Percentiles rank a stretch among this genome's conserved stretches.
Evolutionary conservation across 2,888 invertebrate genomes (phyloP).

Genomic region (Neoscelio sp.): DNA sequence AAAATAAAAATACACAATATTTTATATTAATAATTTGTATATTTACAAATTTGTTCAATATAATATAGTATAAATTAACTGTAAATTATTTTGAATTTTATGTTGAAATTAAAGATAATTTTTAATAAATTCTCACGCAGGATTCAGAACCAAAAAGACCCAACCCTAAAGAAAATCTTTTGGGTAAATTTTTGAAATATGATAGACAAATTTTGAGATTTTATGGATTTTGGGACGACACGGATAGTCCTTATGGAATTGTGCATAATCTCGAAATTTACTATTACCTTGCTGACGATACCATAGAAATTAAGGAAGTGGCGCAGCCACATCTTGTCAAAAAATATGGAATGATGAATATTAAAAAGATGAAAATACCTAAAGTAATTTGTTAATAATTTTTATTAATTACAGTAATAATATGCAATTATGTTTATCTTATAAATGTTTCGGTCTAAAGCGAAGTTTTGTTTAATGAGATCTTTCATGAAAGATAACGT

Average conservation of each 20-base stretch:
- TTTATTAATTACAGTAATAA: neutral
- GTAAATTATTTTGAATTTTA: no score
- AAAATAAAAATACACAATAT: neutral
- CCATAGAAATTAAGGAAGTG: constrained; percentile 93
- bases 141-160: constrained; percentile 83
- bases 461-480: no score
- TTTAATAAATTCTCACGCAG: no score
- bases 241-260: constrained; percentile 89
- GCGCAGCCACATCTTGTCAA: constrained; percentile 88
- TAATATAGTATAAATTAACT: no score
- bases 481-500: no score
- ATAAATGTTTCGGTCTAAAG: no score
- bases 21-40: neutral
- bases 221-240: constrained; percentile 95
- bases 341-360: constrained; percentile 89
- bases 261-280: constrained; percentile 91
- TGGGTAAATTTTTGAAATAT: constrained; percentile 92
- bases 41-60: neutral
- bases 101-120: no score
- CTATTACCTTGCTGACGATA: constrained; percentile 94
- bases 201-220: constrained; percentile 92
- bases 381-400: constrained; percentile 84
- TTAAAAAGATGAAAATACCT: constrained; percentile 90
- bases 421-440: no score
- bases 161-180: constrained; percentile 86